Evolutionary conservation across 2,113 vertebrate species (phyloP), one percentile per base, ranked within the genome.

Genomic region (Picathartes gymnocephalus): DNA sequence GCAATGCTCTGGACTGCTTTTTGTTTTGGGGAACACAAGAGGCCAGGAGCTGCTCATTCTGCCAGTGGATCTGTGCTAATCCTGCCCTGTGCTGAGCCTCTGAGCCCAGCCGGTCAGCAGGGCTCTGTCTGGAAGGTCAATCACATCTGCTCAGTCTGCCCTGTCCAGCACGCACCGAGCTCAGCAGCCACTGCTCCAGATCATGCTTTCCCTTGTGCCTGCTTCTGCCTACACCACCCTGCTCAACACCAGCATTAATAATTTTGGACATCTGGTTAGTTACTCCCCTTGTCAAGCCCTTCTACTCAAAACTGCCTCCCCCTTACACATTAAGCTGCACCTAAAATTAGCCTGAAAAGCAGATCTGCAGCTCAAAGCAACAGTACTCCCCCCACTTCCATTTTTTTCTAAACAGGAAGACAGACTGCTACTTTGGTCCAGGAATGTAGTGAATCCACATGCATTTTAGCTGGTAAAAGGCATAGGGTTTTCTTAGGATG

Each of bases 141-240:
- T 19, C 44, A 18, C 37, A 44, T 18, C 35, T 50, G 31, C 78
- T 77, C 69, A 44, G 33, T 5, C 24, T 77, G 20, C 28, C 85
- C 24, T 2, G 0, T 6, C 31, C 51, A 58, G 65, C 10, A 7
- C 2, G 33, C 10, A 48, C 7, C 2, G 40, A 62, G 56, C 56
- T 48, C 17, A 4, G 27, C 35, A 86, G 35, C 16, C 42, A 14
- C 84, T 28, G n/a, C 24, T 48, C 25, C 65, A 74, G 2, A 39
- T 9, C 4, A 1, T 5, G 19, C 27, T 51, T 47, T 64, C 48
- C 65, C 62, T 44, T 0, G 0, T 5, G 44, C 21, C 31, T 53
- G 57, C 74, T 68, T 76, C 66, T 76, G 70, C 44, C 53, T 13
- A 47, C 11, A 37, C 13, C 48, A 76, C 30, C 47, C 27, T 66